Percentiles rank a stretch among this genome's conserved stretches.
These are phyloP conservation scores for Heliconius aoede DNA, from an alignment of 2,888 invertebrate genomes.

Conservation along the genomic window DNA sequence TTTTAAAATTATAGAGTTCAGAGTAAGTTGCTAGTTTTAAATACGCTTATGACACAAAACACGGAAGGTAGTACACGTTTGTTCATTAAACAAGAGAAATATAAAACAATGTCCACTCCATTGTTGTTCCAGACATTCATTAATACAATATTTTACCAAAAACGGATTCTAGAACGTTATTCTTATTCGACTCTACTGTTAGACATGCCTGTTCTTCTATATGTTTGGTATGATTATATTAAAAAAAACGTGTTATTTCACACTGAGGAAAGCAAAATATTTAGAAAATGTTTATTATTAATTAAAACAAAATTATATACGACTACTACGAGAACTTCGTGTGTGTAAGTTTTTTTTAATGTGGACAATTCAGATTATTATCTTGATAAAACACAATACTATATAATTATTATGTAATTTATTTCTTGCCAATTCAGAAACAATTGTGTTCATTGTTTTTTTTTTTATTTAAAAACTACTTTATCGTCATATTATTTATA, in stretches of 20 bases:
- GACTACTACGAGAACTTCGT: neutral
- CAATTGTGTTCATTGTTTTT: neutral
- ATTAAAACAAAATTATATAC: neutral
- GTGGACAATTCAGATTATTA: neutral
- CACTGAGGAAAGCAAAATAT: neutral
- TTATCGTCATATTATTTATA: neutral
- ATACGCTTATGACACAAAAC: neutral
- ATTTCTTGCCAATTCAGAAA: neutral
- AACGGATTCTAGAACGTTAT: neutral
- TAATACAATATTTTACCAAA: neutral
- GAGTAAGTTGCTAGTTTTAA: neutral
- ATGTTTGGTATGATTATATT: neutral
- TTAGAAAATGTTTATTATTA: neutral
- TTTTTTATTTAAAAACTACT: conserved; percentile 3
- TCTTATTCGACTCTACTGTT: neutral
- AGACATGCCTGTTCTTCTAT: neutral
- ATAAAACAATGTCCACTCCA: too few species aligned
- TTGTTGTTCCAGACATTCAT: too few species aligned
- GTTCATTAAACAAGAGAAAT: too few species aligned
- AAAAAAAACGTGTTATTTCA: neutral
- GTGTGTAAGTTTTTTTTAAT: conserved; percentile 6
- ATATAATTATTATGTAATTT: conserved; percentile 31
- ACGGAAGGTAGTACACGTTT: neutral
- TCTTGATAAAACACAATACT: conserved; percentile 14
- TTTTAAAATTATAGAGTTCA: conserved; percentile 19